These are phyloP conservation scores for Limenitis camilla DNA, from an alignment of 2,888 invertebrate species.

Conservation along the genomic window DNA sequence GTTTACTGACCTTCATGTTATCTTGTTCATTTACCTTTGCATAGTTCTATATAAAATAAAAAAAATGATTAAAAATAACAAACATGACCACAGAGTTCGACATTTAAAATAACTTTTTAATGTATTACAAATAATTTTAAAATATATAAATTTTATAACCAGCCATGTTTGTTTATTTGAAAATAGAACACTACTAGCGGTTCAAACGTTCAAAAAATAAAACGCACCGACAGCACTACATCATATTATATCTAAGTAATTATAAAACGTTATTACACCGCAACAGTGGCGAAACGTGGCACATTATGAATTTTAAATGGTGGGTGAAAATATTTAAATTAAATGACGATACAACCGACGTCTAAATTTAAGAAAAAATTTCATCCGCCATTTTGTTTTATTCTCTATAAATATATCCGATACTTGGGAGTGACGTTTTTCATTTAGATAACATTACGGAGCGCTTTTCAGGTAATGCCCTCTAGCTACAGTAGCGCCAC, in stretches of 20 bases:
- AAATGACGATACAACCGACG: neutral
- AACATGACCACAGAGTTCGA: too few species aligned
- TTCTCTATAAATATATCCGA: constrained; percentile 13
- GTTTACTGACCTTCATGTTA: constrained; percentile 11
- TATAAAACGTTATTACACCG: constrained; percentile 6
- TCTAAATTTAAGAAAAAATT: neutral
- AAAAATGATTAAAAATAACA: too few species aligned
- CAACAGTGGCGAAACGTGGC: constrained; percentile 12
- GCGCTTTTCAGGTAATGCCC: too few species aligned
- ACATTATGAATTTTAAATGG: constrained; percentile 9
- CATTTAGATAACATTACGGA: constrained; percentile 10
- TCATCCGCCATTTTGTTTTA: constrained; percentile 2
- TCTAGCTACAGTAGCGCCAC: too few species aligned
- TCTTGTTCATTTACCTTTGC: neutral
- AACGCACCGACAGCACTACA: neutral
- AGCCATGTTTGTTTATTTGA: too few species aligned
- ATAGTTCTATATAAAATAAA: neutral
- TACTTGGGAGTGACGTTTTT: constrained; percentile 21
- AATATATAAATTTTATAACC: too few species aligned
- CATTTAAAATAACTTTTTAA: too few species aligned
- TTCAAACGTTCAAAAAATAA: neutral
- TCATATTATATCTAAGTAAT: constrained; percentile 1
- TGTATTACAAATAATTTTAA: too few species aligned
- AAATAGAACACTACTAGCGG: neutral
- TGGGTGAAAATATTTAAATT: constrained; percentile 1